These are phyloP conservation scores for Acrocephalus arundinaceus DNA, from an alignment of 2,113 vertebrate species.

Conservation along the genomic window DNA sequence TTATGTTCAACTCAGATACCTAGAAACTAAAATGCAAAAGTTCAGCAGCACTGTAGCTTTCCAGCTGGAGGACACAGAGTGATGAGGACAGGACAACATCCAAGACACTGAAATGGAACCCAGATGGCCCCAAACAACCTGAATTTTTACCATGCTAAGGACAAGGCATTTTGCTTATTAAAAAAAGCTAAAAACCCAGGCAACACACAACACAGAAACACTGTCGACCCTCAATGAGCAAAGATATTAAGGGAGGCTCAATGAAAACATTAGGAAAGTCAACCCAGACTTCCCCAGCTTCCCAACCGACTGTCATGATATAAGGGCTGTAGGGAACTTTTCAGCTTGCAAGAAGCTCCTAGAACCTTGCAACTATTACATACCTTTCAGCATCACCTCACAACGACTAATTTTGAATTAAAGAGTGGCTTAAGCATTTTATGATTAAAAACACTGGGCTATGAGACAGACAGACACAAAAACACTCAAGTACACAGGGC, in stretches of 20 bases:
- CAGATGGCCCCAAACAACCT: not conserved
- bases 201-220: not conserved
- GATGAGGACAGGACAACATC: not conserved
- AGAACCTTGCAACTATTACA: not conserved
- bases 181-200: not conserved
- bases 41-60: not conserved
- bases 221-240: not conserved
- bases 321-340: not conserved
- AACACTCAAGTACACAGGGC: not conserved
- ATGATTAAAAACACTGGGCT: not conserved
- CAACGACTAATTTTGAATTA: not conserved
- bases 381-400: not conserved
- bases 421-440: not conserved
- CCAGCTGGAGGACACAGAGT: not conserved
- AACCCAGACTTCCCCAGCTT: not conserved
- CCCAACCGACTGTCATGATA: not conserved
- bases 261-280: not conserved
- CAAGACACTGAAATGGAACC: not conserved
- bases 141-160: not conserved
- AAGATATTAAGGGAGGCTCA: not conserved
- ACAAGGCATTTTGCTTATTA: not conserved
- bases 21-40: not conserved
- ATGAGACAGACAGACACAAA: not conserved
- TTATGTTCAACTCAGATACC: not conserved
- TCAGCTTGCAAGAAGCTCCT: not conserved